Evolutionary conservation across 1,140 invertebrate species (phyloP), one percentile per base, ranked within the genome.

Genomic region (Batillaria attramentaria): DNA sequence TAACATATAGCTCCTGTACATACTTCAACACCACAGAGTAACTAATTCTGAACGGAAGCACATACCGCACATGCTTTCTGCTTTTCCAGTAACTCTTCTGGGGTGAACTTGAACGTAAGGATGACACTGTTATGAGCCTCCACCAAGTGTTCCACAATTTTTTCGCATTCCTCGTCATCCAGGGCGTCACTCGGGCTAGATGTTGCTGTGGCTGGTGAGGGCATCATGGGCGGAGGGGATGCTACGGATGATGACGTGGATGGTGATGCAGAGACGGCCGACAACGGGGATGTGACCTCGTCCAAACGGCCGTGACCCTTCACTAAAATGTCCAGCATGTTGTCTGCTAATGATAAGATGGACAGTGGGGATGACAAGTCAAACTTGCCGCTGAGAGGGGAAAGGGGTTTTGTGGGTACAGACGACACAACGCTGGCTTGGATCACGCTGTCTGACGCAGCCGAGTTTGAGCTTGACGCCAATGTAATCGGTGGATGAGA

Each of bases 21-120:
- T 50, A 50, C 10, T 50, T 13, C 10, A 10, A 24, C 10, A 31
- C 24, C 10, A 8, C 10, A 13, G 24, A 13, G 46, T 28, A 62
- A 20, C 24, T 62, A 62, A 20, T 1, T 28, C 24, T 28, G 13
- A 20, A 2, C 3, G n/a, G 8, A 28, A 35, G 31, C 42, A 75
- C 72, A 62, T 57, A 75, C 73, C 60, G 33, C 41, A 57, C 73
- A 75, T 4, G 73, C 57, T 65, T 39, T 62, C 57, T 75, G 73
- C 20, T 54, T 41, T 24, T 62, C 73, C 35, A 75, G 54, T 10
- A 75, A 42, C 43, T 75, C 73, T 57, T 75, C 73, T 13, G 54
- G n/a, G 4, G 54, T 39, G 33, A 75, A 37, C 20, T 37, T 33
- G 41, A 46, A 70, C 42, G 43, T 70, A 42, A 3, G n/a, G 33